These are phyloP conservation scores for Psilopogon haemacephalus DNA, from an alignment of 2,113 vertebrate species.

Conservation along the genomic window DNA sequence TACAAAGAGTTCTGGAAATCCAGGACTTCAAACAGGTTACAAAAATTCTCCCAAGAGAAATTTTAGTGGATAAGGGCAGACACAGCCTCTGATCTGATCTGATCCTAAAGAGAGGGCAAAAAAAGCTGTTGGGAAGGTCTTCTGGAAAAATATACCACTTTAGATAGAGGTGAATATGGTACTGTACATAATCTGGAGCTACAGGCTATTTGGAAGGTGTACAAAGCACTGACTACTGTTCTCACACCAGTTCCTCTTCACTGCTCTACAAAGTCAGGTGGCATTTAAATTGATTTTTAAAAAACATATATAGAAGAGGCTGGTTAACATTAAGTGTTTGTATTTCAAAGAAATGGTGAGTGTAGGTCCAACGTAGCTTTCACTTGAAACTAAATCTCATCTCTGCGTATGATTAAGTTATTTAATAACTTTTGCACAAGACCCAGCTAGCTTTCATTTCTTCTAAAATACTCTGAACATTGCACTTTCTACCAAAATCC, in stretches of 20 bases:
- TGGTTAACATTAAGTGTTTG: not conserved
- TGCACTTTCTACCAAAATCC: not conserved
- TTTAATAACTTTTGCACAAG: not conserved
- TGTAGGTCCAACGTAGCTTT: not conserved
- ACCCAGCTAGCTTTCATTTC: not conserved
- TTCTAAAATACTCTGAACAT: not conserved
- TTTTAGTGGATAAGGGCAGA: constrained; percentile 34
- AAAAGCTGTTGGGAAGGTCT: not conserved
- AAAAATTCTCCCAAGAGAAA: constrained; percentile 41
- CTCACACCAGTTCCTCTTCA: not conserved
- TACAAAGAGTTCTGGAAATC: constrained; percentile 32
- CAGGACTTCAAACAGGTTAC: constrained; percentile 51
- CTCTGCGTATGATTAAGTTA: not conserved
- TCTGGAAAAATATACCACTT: not conserved
- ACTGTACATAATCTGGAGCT: not conserved
- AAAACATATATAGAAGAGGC: not conserved
- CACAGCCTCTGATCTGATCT: not conserved
- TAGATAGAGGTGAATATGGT: not conserved
- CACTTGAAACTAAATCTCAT: not conserved
- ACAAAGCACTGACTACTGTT: not conserved
- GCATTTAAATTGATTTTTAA: not conserved
- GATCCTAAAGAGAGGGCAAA: not conserved
- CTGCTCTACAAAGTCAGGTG: not conserved
- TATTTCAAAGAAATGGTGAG: not conserved
- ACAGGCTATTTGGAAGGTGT: not conserved